phyloP scores from a whole-genome alignment of 2,888 invertebrate genomes.

The Oxycera nigricornis region DNA sequence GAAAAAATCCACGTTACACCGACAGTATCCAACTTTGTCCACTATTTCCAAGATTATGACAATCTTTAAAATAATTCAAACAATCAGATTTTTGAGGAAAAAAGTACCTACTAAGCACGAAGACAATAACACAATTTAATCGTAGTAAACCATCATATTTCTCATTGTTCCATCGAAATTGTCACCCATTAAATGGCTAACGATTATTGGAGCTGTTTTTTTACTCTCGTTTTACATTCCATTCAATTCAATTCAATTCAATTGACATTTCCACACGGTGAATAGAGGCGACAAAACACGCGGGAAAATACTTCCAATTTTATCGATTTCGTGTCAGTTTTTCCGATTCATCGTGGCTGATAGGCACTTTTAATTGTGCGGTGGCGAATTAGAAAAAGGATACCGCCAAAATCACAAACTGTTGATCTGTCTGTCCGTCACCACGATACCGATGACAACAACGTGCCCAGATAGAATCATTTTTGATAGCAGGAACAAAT shows the following conservation, averaged over 20 bases:
- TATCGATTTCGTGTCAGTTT: conserved; percentile 18
- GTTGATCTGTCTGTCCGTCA: conserved; percentile 33
- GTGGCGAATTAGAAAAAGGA: conserved; percentile 21
- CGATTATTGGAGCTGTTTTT: background rate
- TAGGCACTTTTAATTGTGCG: conserved; percentile 10
- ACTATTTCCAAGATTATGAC: too few species aligned
- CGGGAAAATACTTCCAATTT: background rate
- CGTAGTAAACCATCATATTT: background rate
- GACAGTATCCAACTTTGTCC: too few species aligned
- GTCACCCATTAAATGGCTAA: background rate
- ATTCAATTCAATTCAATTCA: background rate
- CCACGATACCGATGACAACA: background rate
- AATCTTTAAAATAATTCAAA: too few species aligned
- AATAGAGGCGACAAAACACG: too few species aligned
- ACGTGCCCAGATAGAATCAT: conserved; percentile 3
- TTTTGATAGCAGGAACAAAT: conserved; percentile 6
- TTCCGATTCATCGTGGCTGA: conserved; percentile 27
- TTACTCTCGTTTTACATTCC: background rate
- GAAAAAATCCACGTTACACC: too few species aligned
- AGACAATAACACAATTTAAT: too few species aligned
- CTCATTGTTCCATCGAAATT: background rate
- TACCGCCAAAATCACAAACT: conserved; percentile 20
- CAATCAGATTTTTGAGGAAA: too few species aligned
- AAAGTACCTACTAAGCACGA: too few species aligned
- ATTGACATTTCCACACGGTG: background rate